These are phyloP conservation scores for Drosophila pseudotalamancana DNA, from an alignment of 2,888 invertebrate species.

Conservation along the genomic window DNA sequence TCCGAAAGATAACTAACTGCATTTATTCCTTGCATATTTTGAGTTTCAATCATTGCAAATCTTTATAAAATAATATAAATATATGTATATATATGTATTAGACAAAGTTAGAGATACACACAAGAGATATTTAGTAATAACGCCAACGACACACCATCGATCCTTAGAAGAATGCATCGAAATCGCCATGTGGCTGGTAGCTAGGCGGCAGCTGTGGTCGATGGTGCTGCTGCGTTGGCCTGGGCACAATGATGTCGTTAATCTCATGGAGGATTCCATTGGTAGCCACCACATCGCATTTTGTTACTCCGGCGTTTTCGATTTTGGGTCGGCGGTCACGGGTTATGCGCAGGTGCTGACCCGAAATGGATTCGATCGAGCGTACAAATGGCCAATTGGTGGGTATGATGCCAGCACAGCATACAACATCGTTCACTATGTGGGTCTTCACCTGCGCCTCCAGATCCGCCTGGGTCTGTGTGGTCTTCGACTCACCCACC, in stretches of 20 bases:
- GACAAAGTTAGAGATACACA: slow-evolving; percentile 30
- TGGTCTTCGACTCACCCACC: slow-evolving; percentile 66
- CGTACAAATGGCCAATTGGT: slow-evolving; percentile 84
- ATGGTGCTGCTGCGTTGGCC: slow-evolving; percentile 50
- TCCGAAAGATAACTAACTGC: slow-evolving; percentile 23
- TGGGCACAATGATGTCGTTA: slow-evolving; percentile 83
- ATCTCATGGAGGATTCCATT: slow-evolving; percentile 84
- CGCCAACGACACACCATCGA: background rate
- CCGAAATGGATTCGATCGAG: slow-evolving; percentile 82
- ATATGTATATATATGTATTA: slow-evolving; percentile 25
- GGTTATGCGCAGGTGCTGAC: slow-evolving; percentile 81
- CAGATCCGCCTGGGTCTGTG: slow-evolving; percentile 68
- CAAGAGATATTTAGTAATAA: slow-evolving; percentile 14
- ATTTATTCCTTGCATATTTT: slow-evolving; percentile 14
- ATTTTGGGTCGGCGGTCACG: slow-evolving; percentile 84
- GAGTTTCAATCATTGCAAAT: slow-evolving; percentile 53
- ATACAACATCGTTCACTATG: slow-evolving; percentile 83
- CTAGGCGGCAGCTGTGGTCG: slow-evolving; percentile 51
- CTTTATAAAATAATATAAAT: slow-evolving; percentile 68
- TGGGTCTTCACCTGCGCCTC: slow-evolving; percentile 82
- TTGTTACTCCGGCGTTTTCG: slow-evolving; percentile 84
- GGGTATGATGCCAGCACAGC: slow-evolving; percentile 84
- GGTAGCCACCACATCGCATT: slow-evolving; percentile 83
- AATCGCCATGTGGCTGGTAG: slow-evolving; percentile 60
- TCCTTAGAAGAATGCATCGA: slow-evolving; percentile 75